Evolutionary conservation across 2,888 invertebrate genomes (phyloP), one percentile per base, ranked within the genome.

Genomic region (Pachymerium ferrugineum): DNA sequence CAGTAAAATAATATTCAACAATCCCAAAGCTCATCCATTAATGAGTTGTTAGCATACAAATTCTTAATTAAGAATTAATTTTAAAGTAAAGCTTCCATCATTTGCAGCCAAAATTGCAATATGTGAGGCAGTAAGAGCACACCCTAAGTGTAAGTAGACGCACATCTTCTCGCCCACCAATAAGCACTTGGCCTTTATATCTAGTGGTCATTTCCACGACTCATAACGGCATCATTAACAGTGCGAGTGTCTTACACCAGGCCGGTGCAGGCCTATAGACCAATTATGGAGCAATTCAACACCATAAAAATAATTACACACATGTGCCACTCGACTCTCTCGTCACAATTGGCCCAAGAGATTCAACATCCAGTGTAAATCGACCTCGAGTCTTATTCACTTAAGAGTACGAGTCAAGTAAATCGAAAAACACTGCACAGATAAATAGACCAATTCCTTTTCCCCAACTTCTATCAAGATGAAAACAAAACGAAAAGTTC

Each of bases 171-270:
- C 22, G 28, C 62, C 28, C 22, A 62, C 62, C 62, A 62, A 62
- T 62, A 62, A 62, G 25, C 62, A 62, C 62, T 62, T 62, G 62
- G 62, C 62, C 62, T 62, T 62, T 28, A 62, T 62, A 62, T 62
- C 62, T 28, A 62, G 62, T 62, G 62, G 62, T 62, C 62, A 62
- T 62, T 62, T 62, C 62, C 62, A 62, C 62, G 62, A 62, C 62
- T 62, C 62, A 62, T 62, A 62, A 62, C 62, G 62, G 28, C 62
- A 62, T 62, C 62, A 62, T 62, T 62, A 62, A 62, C 62, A n/a
- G n/a, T 62, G 12, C 28, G 28, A 62, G 62, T 28, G 28, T 62
- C 62, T 28, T 62, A 62, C 62, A 62, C 25, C n/a, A 12, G 62
- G 25, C 28, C 28, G 12, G 8, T 62, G 62, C 62, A 62, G 25